These are phyloP conservation scores for Cabera pusaria DNA, from an alignment of 2,888 invertebrate genomes.

Conservation along the genomic window DNA sequence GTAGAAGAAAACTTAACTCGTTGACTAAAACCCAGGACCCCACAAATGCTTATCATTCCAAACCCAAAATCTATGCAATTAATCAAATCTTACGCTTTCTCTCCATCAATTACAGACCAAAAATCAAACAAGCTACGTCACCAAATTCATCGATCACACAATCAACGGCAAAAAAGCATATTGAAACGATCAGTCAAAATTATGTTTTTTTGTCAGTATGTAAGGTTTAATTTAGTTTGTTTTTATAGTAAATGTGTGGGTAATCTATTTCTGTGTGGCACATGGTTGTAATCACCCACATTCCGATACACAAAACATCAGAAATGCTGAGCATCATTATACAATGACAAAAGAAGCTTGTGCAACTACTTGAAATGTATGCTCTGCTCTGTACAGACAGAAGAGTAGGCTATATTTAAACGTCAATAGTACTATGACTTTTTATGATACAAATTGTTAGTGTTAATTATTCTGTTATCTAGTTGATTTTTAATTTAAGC, in stretches of 20 bases:
- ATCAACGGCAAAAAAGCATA: constrained; percentile 1
- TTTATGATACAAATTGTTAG: too few species aligned
- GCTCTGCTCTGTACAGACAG: constrained; percentile 56
- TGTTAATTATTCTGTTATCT: too few species aligned
- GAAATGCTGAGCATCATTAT: constrained; percentile 71
- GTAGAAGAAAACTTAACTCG: too few species aligned
- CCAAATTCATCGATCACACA: constrained; percentile 51
- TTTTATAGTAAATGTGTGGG: constrained; percentile 15
- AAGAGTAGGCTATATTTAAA: too few species aligned
- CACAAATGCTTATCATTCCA: not conserved
- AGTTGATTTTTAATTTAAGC: too few species aligned
- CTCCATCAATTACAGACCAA: constrained; percentile 47
- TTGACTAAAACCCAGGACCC: too few species aligned
- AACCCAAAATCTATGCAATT: constrained; percentile 28
- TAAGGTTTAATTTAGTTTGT: constrained; percentile 5
- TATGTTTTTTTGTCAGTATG: not conserved
- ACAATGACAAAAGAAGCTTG: constrained; percentile 81
- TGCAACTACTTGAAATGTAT: constrained; percentile 74
- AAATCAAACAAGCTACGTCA: constrained; percentile 38
- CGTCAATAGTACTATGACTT: too few species aligned
- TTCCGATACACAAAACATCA: constrained; percentile 75
- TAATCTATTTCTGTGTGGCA: constrained; percentile 24
- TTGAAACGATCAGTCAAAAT: not conserved
- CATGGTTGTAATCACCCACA: constrained; percentile 62
- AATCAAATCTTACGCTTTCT: constrained; percentile 42